These are phyloP conservation scores for Orthosia cruda DNA, from an alignment of 2,888 invertebrate genomes.

Conservation along the genomic window DNA sequence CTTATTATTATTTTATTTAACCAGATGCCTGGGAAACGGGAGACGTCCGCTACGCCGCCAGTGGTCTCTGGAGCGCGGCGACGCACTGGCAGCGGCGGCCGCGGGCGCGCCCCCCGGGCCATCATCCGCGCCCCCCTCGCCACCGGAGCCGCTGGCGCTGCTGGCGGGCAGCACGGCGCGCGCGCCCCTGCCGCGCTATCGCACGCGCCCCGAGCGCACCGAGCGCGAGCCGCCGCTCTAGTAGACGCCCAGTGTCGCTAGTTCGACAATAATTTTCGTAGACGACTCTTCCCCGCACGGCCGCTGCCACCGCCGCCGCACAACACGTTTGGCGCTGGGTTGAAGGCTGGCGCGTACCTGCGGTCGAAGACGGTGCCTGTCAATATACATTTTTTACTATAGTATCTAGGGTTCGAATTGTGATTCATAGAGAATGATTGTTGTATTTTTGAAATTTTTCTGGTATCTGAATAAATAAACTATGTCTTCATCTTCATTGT, in stretches of 20 bases:
- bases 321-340: conserved; percentile 5
- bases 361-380: conserved; percentile 51
- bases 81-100: conserved; percentile 80
- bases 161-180: conserved; percentile 46
- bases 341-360: conserved; percentile 15
- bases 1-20: too few species aligned
- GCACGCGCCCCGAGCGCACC: conserved; percentile 73
- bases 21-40: conserved; percentile 73
- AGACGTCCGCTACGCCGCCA: conserved; percentile 82
- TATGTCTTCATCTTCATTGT: conserved; percentile 72
- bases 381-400: conserved; percentile 73
- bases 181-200: conserved; percentile 74
- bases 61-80: conserved; percentile 88
- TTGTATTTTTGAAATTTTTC: conserved; percentile 85
- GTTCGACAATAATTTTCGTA: conserved; percentile 88
- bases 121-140: conserved; percentile 52
- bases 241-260: conserved; percentile 55
- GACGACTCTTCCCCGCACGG: conserved; percentile 61
- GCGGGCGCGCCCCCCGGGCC: conserved; percentile 63
- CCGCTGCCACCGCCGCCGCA: conserved; percentile 27
- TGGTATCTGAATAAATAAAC: conserved; percentile 73
- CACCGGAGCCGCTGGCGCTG: conserved; percentile 68
- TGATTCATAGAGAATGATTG: conserved; percentile 80
- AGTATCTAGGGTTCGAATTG: conserved; percentile 76
- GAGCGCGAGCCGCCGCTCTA: conserved; percentile 68